A percentile compares a stretch with the other conserved stretches of the same genome.
Evolutionary conservation across 1,140 invertebrate species (phyloP).

Genomic region (Drosophila kurseongensis): DNA sequence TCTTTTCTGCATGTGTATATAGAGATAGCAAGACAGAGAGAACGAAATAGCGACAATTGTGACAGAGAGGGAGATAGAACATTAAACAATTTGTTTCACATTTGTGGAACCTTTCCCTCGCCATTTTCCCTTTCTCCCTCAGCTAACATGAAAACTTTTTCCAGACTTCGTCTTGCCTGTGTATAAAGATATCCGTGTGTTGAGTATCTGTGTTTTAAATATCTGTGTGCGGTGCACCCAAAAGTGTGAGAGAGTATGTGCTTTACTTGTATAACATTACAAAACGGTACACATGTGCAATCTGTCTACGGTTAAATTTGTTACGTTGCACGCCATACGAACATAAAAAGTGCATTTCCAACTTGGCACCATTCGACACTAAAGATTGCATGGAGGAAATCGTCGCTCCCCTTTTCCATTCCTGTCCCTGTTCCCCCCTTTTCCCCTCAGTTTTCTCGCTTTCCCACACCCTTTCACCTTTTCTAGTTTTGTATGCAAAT

Average conservation of each 20-base stretch:
- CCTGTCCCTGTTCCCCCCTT: neutral
- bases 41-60: neutral
- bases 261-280: constrained; percentile 48
- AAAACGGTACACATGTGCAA: constrained; percentile 66
- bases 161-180: constrained; percentile 20
- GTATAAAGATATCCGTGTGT: constrained; percentile 22
- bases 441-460: neutral
- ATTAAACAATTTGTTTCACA: constrained; percentile 68
- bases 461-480: neutral
- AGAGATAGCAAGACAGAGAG: neutral
- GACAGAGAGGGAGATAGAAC: constrained; percentile 27
- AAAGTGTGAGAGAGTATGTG: constrained; percentile 9
- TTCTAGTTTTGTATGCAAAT: constrained; percentile 44
- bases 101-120: constrained; percentile 47
- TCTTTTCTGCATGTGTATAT: neutral
- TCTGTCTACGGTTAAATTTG: constrained; percentile 60
- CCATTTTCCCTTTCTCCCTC: constrained; percentile 13
- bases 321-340: constrained; percentile 55
- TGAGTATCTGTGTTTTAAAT: constrained; percentile 11
- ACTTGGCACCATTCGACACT: constrained; percentile 60
- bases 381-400: constrained; percentile 38
- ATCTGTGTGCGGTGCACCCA: constrained; percentile 4
- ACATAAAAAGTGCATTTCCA: constrained; percentile 69
- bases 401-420: constrained; percentile 7
- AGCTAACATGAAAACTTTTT: constrained; percentile 48